Base-by-base conservation (phyloP, 2,113 vertebrate genomes). In the Sterrhoptilus dennistouni region DNA sequence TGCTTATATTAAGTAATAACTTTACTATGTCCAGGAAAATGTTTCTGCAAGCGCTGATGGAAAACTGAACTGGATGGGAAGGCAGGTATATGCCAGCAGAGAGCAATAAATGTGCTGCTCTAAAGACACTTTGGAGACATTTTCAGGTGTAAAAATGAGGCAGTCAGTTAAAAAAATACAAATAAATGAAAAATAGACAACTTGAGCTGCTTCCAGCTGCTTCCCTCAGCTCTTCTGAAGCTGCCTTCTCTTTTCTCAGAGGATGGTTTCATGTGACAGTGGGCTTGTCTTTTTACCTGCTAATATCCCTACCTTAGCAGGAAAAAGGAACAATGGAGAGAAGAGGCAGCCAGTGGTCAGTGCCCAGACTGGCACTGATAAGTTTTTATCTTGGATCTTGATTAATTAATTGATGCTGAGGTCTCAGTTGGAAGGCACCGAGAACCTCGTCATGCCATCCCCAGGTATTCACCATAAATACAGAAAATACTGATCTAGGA, bases 301-400 rank as follows among this genome's bases (percentile, higher is more conserved):
- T 82, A 75, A 49, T 68, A 89, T 68, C 78, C 57, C 29, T 70
- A 29, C 38, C 11, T 72, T 80, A 33, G 68, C 54, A 90, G n/a
- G 65, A 80, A 36, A 63, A 61, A 61, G 28, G 49, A 91, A 52
- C 82, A 93, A 83, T 54, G 53, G 40, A 29, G 31, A 87, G 44
- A 57, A 80, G 70, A 83, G 44, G 47, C 81, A 83, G 54, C 19
- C 45, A 57, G 61, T 12, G 74, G 38, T 94, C 40, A n/a, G 63
- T 40, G 66, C 49, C 8, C 28, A 65, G 52, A 65, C 24, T 31
- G 36, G 40, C 0, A 1, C 44, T 79, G 81, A 69, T 72, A 91
- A 71, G 53, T 17, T 47, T 47, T 92, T 85, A 72, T 93, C 84
- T 93, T 85, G 92, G 61, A 90, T 93, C 84, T 90, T 19, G 11